These are phyloP conservation scores for Cisticola juncidis DNA, from an alignment of 2,113 vertebrate genomes.

Conservation along the genomic window DNA sequence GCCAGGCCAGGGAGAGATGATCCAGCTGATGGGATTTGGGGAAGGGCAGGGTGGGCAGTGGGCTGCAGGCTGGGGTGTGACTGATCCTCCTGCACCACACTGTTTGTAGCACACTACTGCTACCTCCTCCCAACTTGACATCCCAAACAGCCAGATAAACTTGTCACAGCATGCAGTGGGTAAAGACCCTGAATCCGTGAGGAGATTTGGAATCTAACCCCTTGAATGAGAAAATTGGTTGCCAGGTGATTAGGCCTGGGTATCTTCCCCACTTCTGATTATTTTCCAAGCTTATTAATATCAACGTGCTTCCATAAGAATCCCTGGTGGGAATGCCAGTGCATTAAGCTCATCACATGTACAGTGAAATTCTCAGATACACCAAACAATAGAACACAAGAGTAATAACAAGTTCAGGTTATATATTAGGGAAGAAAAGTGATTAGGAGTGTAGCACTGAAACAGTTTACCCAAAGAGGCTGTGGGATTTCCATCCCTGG, in stretches of 20 bases:
- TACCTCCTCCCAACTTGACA: neutral
- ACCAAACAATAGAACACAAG: neutral
- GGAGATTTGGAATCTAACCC: neutral
- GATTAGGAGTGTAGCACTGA: neutral
- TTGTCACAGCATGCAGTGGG: neutral
- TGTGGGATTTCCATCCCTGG: neutral
- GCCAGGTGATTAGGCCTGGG: neutral
- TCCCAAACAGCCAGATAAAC: neutral
- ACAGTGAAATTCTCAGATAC: neutral
- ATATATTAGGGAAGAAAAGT: neutral
- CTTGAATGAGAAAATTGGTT: neutral
- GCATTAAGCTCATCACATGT: neutral
- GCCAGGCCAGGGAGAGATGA: neutral
- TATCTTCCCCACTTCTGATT: neutral
- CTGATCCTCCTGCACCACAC: accelerated
- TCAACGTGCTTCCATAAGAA: accelerated
- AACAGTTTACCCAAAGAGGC: neutral
- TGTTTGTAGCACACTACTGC: neutral
- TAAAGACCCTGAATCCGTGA: neutral
- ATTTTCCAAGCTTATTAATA: neutral
- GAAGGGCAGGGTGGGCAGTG: neutral
- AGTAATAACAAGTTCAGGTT: neutral
- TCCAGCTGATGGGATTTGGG: neutral
- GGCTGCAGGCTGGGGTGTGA: neutral
- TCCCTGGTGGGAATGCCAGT: neutral